Base-by-base conservation (phyloP, 2,113 vertebrate genomes). In the Dromiciops gliroides region DNA sequence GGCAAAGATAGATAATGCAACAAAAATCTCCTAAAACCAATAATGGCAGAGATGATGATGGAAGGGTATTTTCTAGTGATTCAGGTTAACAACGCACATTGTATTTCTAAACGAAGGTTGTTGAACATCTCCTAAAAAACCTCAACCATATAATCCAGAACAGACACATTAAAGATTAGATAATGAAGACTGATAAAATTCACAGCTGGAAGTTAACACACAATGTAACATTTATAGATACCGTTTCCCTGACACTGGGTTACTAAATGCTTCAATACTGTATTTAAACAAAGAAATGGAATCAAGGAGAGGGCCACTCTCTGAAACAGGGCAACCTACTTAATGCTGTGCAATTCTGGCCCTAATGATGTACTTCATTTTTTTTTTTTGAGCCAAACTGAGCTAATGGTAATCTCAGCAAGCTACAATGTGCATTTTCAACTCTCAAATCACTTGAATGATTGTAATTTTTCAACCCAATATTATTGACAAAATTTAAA, bases 81-180 rank as follows among this genome's bases (percentile, higher is more conserved):
- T 49, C 51, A 97, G 93, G 94, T 97, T 98, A 97, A 96, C 53
- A 44, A 49, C 44, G 49, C 91, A 83, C 90, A 48, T 92, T 97
- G 48, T 95, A 89, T 97, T 97, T 97, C 98, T 98, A 97, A 98
- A 97, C 96, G 98, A 98, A 98, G 97, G 96, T 96, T 96, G 91
- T 96, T 92, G 56, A 96, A 93, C 95, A 37, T 95, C 97, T 98
- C 97, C 97, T 37, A 25, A 97, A 97, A 96, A 94, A 97, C n/a
- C n/a, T n/a, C 93, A 50, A 94, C 96, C 95, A 95, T 95, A 97
- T 97, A 98, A 98, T 93, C 97, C 92, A 96, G 96, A 89, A 94
- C 51, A 89, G 93, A 89, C 93, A 97, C 93, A 96, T 97, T 98
- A 97, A 98, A 97, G 93, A 97, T 95, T 95, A 96, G 96, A 96